A percentile compares a stretch with the other conserved stretches of the same genome.
phyloP scores from a whole-genome alignment of 2,797 vertebrate species.

The Kryptopterus vitreolus region DNA sequence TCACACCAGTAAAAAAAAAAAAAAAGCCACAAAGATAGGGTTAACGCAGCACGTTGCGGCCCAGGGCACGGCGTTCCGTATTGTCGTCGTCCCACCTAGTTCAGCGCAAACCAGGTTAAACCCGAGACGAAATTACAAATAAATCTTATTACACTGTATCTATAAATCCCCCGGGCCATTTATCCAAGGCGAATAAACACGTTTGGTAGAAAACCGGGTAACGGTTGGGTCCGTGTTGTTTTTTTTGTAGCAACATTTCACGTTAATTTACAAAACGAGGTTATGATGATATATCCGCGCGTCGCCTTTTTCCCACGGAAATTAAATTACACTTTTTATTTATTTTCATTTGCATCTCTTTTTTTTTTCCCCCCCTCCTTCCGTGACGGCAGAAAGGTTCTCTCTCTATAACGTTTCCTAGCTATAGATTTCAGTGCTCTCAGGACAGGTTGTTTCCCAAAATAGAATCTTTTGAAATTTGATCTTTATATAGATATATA shows the following conservation, averaged over 20 bases:
- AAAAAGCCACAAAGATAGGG: not conserved
- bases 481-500: too few relatives aligned
- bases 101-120: not conserved
- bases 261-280: slow-evolving; percentile 1
- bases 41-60: not conserved
- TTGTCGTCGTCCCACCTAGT: not conserved
- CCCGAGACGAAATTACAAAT: not conserved
- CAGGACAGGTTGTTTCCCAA: too few relatives aligned
- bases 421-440: too few relatives aligned
- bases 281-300: not conserved
- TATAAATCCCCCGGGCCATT: not conserved
- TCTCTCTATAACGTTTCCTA: too few relatives aligned
- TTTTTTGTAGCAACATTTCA: not conserved
- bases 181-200: not conserved
- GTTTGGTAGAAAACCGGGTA: not conserved
- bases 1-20: slow-evolving; percentile 3
- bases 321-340: not conserved
- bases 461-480: too few relatives aligned
- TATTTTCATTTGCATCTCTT: not conserved
- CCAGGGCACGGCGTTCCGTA: not conserved
- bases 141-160: not conserved
- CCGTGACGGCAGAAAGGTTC: too few relatives aligned
- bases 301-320: not conserved
- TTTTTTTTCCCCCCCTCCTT: too few relatives aligned
- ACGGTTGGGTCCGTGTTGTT: not conserved